These are phyloP conservation scores for Petaurus breviceps DNA, from an alignment of 2,113 vertebrate species.

Conservation along the genomic window DNA sequence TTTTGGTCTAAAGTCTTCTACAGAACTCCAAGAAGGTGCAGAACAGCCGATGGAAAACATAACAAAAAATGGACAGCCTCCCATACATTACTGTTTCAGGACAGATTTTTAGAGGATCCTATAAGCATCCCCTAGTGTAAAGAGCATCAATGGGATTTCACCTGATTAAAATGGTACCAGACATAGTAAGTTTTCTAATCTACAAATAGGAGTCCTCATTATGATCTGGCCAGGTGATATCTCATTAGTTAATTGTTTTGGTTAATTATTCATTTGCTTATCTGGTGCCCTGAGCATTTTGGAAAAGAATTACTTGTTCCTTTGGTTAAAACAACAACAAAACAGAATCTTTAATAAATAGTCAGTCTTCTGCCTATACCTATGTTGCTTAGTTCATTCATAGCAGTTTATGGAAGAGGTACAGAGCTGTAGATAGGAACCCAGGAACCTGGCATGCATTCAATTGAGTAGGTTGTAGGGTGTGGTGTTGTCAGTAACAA, in stretches of 20 bases:
- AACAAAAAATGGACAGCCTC: background rate
- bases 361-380: slow-evolving; percentile 66
- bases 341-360: slow-evolving; percentile 73
- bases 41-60: background rate
- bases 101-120: slow-evolving; percentile 44
- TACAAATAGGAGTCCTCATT: slow-evolving; percentile 75
- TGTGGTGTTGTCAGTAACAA: background rate
- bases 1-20: background rate
- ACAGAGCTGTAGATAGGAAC: background rate
- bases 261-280: slow-evolving; percentile 77
- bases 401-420: background rate
- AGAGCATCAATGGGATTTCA: slow-evolving; percentile 74
- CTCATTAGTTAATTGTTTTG: slow-evolving; percentile 74
- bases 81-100: slow-evolving; percentile 3
- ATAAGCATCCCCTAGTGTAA: slow-evolving; percentile 55
- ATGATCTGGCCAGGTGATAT: slow-evolving; percentile 80
- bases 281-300: slow-evolving; percentile 75
- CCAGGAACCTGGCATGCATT: background rate
- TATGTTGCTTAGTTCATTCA: slow-evolving; percentile 76
- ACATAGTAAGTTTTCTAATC: slow-evolving; percentile 75
- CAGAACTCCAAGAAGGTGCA: background rate
- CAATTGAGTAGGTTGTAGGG: background rate
- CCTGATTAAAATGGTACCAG: slow-evolving; percentile 72
- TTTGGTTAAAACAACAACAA: slow-evolving; percentile 74
- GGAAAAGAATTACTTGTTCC: slow-evolving; percentile 77